phyloP scores from a whole-genome alignment of 2,113 vertebrate genomes.

The Lagopus leucura region DNA sequence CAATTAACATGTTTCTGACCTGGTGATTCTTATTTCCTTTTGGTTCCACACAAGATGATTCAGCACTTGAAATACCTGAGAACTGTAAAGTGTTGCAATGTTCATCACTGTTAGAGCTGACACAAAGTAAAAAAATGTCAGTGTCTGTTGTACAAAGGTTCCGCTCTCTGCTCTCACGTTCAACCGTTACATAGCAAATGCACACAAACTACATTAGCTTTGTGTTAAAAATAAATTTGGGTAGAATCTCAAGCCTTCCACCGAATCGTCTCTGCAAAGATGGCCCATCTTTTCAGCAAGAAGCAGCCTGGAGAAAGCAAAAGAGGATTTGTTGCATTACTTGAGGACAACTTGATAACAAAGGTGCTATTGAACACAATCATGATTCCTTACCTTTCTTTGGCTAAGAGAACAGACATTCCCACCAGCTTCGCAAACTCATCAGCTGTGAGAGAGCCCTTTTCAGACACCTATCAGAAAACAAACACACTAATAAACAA shows the following conservation, averaged over 20 bases:
- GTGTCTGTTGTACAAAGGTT: constrained; percentile 30
- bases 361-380: not conserved
- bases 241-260: constrained; percentile 97
- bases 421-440: constrained; percentile 96
- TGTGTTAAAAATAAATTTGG: constrained; percentile 91
- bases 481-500: not conserved
- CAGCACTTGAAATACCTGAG: constrained; percentile 61
- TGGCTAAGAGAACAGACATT: constrained; percentile 96
- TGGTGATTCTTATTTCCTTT: constrained; percentile 22
- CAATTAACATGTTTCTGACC: constrained; percentile 21
- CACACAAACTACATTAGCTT: constrained; percentile 65
- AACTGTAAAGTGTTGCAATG: constrained; percentile 37
- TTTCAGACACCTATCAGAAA: constrained; percentile 89
- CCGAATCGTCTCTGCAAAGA: constrained; percentile 96
- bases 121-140: not conserved
- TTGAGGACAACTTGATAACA: not conserved
- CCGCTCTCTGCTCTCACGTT: constrained; percentile 14
- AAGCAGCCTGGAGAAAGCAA: constrained; percentile 82
- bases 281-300: constrained; percentile 98
- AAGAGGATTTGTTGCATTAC: not conserved
- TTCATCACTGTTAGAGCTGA: not conserved
- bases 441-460: constrained; percentile 93
- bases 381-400: constrained; percentile 85
- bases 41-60: constrained; percentile 6
- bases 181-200: not conserved